These are phyloP conservation scores for Pitangus sulphuratus DNA, from an alignment of 2,797 vertebrate genomes.

Conservation along the genomic window DNA sequence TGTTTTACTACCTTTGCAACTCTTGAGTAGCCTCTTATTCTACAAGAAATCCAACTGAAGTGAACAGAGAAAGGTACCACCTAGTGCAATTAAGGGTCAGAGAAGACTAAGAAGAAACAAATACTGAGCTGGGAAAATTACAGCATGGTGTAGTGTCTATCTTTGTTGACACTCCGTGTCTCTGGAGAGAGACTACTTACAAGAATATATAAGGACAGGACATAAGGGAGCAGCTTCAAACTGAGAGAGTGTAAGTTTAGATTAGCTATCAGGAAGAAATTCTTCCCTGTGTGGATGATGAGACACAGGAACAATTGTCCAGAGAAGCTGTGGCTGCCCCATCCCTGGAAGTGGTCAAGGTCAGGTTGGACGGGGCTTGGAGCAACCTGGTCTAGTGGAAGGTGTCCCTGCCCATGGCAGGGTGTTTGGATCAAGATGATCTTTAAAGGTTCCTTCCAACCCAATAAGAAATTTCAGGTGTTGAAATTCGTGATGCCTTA, in stretches of 20 bases:
- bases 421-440: rapidly evolving
- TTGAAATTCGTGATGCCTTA: not conserved
- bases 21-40: not conserved
- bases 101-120: not conserved
- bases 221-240: not conserved
- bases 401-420: not conserved
- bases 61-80: not conserved
- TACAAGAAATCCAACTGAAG: not conserved
- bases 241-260: rapidly evolving
- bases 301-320: not conserved
- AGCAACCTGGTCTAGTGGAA: rapidly evolving
- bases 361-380: rapidly evolving
- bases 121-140: not conserved
- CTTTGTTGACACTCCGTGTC: not conserved
- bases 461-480: not conserved
- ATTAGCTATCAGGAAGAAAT: rapidly evolving
- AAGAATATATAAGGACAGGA: not conserved
- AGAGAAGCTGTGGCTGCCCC: not conserved
- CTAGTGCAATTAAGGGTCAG: not conserved
- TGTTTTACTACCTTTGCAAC: not conserved
- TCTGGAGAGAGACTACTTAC: not conserved
- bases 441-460: not conserved
- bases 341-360: not conserved
- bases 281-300: rapidly evolving
- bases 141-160: not conserved